Conservation (phyloP, 2,888 invertebrate genomes). For the Octonoba sinensis region DNA sequence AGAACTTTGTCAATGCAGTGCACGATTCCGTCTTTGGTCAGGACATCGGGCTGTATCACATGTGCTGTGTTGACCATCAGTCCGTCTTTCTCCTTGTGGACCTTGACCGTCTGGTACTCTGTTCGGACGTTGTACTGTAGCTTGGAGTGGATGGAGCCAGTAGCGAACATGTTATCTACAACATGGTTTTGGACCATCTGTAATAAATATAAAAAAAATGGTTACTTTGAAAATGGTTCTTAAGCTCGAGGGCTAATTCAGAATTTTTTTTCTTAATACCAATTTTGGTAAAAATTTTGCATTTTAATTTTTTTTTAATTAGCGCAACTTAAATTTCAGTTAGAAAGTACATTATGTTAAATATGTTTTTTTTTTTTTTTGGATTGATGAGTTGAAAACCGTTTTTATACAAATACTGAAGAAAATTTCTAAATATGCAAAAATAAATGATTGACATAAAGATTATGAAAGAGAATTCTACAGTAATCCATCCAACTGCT, state of each 20-base stretch:
- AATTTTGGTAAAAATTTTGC: too few species aligned
- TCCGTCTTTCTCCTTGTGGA: constrained; percentile 70
- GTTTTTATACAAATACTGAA: too few species aligned
- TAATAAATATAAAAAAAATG: constrained; percentile 29
- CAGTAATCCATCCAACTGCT: too few species aligned
- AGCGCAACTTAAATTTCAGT: not conserved
- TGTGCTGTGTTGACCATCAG: constrained; percentile 72
- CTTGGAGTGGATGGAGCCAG: constrained; percentile 70
- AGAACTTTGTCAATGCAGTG: constrained; percentile 73
- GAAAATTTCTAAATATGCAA: too few species aligned
- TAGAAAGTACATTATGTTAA: not conserved
- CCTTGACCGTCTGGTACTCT: constrained; percentile 70
- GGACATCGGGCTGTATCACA: constrained; percentile 71
- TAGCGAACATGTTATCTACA: constrained; percentile 72
- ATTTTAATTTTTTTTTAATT: too few species aligned
- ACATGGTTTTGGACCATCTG: constrained; percentile 73
- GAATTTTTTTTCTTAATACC: not conserved
- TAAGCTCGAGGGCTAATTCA: not conserved
- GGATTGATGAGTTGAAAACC: too few species aligned
- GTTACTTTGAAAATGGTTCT: not conserved
- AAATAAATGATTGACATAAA: too few species aligned
- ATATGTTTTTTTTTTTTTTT: too few species aligned
- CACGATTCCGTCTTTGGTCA: constrained; percentile 73
- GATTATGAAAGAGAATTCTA: too few species aligned
- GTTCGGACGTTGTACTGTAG: constrained; percentile 70